Base-by-base conservation (phyloP, 2,113 vertebrate genomes). In the Ailuropoda melanoleuca region DNA sequence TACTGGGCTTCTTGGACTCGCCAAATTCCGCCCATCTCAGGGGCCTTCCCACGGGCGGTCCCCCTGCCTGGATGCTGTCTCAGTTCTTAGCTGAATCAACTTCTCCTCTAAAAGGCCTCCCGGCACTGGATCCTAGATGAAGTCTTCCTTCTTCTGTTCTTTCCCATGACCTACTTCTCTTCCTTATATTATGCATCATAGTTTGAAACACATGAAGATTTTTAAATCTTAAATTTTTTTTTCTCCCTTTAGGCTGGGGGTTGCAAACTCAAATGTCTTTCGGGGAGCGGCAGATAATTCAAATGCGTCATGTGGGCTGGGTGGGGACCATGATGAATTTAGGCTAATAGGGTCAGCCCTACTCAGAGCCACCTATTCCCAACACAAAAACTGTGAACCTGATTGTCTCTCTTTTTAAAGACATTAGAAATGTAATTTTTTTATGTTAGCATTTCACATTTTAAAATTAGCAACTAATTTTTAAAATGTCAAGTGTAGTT, bases 181-280 rank as follows among this genome's bases (percentile, higher is more conserved):
- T 70, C 56, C 46, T 58, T 18, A 2, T 2, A 17, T 1, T 6
- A 0, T 6, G 11, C 9, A 13, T 31, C 5, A 10, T 1, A 31
- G 87, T 58, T 26, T 72, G 84, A 89, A 95, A 56, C 2, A 31
- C 12, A 23, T 8, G 46, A 7, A 31, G 8, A 48, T 19, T 74
- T 43, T 64, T 68, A 24, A 75, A 46, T 82, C 7, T 50, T 21
- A n/a, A 50, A 23, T 17, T 17, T 21, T 14, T 29, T 70, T 72
- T 37, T 34, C 56, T 68, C 74, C n/a, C 23, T 56, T 9, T 37
- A 68, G 75, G 82, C 58, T 37, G 19, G 15, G 43, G 46, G 6
- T 46, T 90, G 58, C 43, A 77, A n/a, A n/a, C 15, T 39, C 12
- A 26, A 56, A 21, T 2, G 29, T 70, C 58, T 75, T 77, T n/a